Conservation (phyloP, 30 jellyfish, hydroid and myxozoan genomes). For the Hydractinia symbiolongicarpus region DNA sequence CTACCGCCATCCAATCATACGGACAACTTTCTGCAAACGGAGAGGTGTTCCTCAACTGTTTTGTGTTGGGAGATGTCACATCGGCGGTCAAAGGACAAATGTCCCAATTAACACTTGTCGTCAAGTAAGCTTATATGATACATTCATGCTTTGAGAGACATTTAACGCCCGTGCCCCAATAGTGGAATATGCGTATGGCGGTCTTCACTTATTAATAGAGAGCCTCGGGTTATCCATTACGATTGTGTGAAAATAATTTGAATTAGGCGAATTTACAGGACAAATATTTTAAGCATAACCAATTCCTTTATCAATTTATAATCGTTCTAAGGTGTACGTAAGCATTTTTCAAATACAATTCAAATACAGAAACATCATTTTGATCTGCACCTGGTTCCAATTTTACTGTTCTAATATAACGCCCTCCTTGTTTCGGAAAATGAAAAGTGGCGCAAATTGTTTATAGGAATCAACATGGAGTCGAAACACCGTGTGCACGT, state of each 20-base stretch:
- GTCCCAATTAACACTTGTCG: constrained; percentile 50
- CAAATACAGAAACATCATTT: too few relatives aligned
- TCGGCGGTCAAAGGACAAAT: constrained; percentile 65
- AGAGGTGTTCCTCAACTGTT: constrained; percentile 56
- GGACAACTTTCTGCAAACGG: constrained; percentile 75
- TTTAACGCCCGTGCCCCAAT: neutral
- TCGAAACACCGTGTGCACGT: constrained; percentile 42
- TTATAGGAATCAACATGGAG: constrained; percentile 69
- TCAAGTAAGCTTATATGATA: constrained; percentile 40
- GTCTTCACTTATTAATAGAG: too few relatives aligned
- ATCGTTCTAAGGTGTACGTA: too few relatives aligned
- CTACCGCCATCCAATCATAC: constrained; percentile 61
- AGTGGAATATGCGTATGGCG: too few relatives aligned
- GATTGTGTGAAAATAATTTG: neutral
- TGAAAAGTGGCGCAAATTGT: too few relatives aligned
- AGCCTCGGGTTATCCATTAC: neutral
- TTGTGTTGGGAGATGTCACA: constrained; percentile 48
- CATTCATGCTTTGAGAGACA: neutral
- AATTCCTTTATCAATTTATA: too few relatives aligned
- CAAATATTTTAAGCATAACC: too few relatives aligned
- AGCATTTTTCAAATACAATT: too few relatives aligned
- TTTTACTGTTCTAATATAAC: too few relatives aligned
- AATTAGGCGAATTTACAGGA: neutral
- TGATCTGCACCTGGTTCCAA: too few relatives aligned
- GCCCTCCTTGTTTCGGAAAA: too few relatives aligned